Base-by-base conservation (phyloP, 2,888 invertebrate genomes). In the Criorhina ranunculi region DNA sequence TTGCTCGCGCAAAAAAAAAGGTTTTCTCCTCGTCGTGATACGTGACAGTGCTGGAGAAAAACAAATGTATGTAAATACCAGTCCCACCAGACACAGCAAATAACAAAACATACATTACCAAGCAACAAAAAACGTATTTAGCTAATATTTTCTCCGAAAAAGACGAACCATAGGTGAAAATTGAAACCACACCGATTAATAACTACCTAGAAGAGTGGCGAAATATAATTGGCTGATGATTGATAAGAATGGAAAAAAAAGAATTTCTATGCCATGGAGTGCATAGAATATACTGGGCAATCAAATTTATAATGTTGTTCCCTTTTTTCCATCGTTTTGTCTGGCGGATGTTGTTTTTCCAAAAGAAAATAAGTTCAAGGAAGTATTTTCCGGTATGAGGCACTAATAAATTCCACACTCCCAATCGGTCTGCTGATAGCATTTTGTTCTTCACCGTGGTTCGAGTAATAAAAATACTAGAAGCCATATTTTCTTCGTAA, bases 401-500 rank as follows among this genome's bases (percentile, higher is more conserved):
- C 29, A 17, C 12, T 8, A 59, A 62, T 53, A 49, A 73, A 73
- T 69, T 78, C 62, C 64, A 66, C 29, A 40, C 55, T 57, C 24
- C 29, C 42, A 37, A 73, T 64, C 49, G 29, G 67, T 60, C 37
- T 51, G 51, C 69, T 70, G 72, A 62, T 83, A 70, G 33, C 24
- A 62, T 53, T 62, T 76, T 69, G 46, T 77, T 53, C 64, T 55
- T 15, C 44, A 7, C 29, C 17, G 15, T 42, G 42, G 17, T 19
- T 24, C 19, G 51, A 77, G 70, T 19, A 72, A 77, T 77, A 64
- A 70, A 82, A 77, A 83, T 72, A 79, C 60, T 75, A 70, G 83
- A 85, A 85, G 83, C 83, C 83, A 85, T 85, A 79, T 79, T 83
- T 79, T 79, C 79, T 73, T 46, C 24, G 37, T 15, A 37, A 51